phyloP scores from a whole-genome alignment of 2,113 vertebrate genomes.

The Mormyrus iriodes region DNA sequence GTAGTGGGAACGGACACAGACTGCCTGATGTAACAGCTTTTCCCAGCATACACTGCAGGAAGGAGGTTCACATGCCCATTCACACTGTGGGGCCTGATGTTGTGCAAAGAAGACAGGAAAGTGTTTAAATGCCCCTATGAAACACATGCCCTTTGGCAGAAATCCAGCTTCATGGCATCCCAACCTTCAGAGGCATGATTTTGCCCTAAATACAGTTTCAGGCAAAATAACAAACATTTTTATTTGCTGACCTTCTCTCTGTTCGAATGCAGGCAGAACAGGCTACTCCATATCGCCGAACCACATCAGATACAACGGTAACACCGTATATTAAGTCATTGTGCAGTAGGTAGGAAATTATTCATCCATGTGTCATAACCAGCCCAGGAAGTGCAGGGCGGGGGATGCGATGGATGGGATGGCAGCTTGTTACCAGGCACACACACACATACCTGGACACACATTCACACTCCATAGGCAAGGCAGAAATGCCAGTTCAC shows the following conservation, averaged over 20 bases:
- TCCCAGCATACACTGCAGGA: slow-evolving; percentile 2
- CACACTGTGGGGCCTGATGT: neutral
- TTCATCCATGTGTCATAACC: neutral
- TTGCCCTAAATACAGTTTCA: neutral
- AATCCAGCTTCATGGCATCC: neutral
- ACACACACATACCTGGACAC: neutral
- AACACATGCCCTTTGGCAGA: neutral
- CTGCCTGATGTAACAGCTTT: slow-evolving; percentile 8
- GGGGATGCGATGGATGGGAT: neutral
- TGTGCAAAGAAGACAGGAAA: neutral
- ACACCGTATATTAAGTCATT: neutral
- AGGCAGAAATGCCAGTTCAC: neutral
- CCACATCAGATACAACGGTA: neutral
- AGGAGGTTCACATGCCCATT: neutral
- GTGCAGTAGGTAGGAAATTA: neutral
- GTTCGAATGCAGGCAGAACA: neutral
- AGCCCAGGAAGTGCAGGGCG: neutral
- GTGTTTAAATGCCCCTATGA: neutral
- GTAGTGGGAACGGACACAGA: slow-evolving; percentile 2
- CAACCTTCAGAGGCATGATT: neutral
- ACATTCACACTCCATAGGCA: neutral
- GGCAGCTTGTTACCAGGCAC: neutral
- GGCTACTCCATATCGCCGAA: neutral
- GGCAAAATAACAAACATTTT: neutral
- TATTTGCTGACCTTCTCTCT: neutral